Conservation (phyloP, 2,888 invertebrate species). For the Heliconius ethilla region DNA sequence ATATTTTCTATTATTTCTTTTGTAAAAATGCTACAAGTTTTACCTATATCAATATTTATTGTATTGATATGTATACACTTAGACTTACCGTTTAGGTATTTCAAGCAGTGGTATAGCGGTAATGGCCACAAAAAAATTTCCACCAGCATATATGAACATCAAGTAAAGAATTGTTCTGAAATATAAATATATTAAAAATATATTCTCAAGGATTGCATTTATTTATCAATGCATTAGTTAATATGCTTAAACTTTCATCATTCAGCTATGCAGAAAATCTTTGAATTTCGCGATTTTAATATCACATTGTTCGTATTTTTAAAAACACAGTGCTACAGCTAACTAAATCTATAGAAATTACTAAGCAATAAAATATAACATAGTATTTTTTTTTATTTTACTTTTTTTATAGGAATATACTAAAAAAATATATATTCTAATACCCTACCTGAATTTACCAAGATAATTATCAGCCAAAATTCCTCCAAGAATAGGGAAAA, state of each 20-base stretch:
- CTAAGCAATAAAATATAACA: too few relatives aligned
- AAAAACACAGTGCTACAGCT: too few relatives aligned
- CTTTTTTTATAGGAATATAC: too few relatives aligned
- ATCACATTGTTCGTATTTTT: background rate
- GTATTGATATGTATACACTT: too few relatives aligned
- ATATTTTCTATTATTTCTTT: background rate
- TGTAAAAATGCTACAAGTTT: background rate
- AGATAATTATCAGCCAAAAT: slow-evolving; percentile 90
- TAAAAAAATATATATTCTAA: too few relatives aligned
- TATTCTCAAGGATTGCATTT: too few relatives aligned
- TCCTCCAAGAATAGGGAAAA: slow-evolving; percentile 89
- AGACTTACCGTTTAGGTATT: slow-evolving; percentile 68
- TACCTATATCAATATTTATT: too few relatives aligned
- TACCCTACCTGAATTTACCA: slow-evolving; percentile 85
- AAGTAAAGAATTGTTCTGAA: slow-evolving; percentile 86
- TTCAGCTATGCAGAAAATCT: background rate
- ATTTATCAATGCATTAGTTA: too few relatives aligned
- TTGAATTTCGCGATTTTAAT: background rate
- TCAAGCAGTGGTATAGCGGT: slow-evolving; percentile 80
- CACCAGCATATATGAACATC: slow-evolving; percentile 87
- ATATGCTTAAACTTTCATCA: background rate
- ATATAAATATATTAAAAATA: slow-evolving; percentile 36
- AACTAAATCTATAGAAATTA: too few relatives aligned
- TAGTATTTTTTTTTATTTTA: too few relatives aligned
- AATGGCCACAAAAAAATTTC: slow-evolving; percentile 85